Base-by-base conservation (phyloP, 2,113 vertebrate genomes). In the Callaeas wilsoni region DNA sequence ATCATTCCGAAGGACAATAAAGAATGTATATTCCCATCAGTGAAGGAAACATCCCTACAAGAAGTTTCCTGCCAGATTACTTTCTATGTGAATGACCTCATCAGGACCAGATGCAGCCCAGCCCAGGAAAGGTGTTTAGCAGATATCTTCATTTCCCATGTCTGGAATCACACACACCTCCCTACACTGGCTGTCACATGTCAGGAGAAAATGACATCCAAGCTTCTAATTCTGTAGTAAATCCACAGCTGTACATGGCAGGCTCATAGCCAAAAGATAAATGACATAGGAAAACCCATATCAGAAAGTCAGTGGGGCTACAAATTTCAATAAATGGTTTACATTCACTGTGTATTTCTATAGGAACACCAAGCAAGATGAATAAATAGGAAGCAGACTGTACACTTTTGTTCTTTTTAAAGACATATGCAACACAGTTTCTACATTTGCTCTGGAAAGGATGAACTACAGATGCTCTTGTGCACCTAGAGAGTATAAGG, bases 391-490 rank as follows among this genome's bases (percentile, higher is more conserved):
- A 88, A 93, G 71, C 71, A 90, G 22, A 83, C 29, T 74, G 62
- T 59, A 64, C 22, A 29, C 21, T 67, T 70, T 13, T 83, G 59
- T 78, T 90, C 47, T 92, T 90, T 83, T 78, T n/a, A 44, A 89
- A 93, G 56, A 88, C 30, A 15, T 46, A 33, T 22, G 62, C 85
- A 88, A 70, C 33, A 33, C 46, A 74, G 59, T 84, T 94, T 67
- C 52, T 70, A 75, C 68, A n/a, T 88, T 88, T 74, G 63, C 23
- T 69, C 6, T 1, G 1, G 2, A 64, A 94, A 83, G 63, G 63
- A 88, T 73, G 84, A 94, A 83, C 75, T 96, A 52, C 75, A 93
- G 78, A 93, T 94, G 78, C 55, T 88, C 39, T 60, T 47, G 35
- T 2, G 47, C 59, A 94, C 70, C 93, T 91, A 80, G 71, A 95